A percentile compares a stretch with the other conserved stretches of the same genome.
phyloP scores from a whole-genome alignment of 2,797 vertebrate genomes.

The Cichlasoma orientale region DNA sequence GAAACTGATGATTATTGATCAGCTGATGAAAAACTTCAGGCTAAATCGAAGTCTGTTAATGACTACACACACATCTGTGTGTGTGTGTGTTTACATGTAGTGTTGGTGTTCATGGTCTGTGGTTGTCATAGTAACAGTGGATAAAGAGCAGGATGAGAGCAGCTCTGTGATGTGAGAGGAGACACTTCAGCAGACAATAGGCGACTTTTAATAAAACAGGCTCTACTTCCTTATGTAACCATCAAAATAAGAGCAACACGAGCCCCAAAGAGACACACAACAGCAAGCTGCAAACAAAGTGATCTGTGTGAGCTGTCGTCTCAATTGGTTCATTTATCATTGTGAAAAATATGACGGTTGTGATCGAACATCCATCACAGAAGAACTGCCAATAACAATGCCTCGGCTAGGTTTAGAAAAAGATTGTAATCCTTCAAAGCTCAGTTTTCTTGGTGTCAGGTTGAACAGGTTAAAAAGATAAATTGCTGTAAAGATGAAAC shows the following conservation, averaged over 20 bases:
- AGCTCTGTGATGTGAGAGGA: constrained; percentile 26
- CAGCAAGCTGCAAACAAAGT: neutral
- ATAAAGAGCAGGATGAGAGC: constrained; percentile 19
- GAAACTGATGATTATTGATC: neutral
- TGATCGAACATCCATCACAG: neutral
- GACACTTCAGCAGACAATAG: constrained; percentile 29
- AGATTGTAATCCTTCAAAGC: neutral
- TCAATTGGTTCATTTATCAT: neutral
- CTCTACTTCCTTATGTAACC: constrained; percentile 5
- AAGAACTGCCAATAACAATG: neutral
- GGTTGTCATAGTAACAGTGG: constrained; percentile 21
- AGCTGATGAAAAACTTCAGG: neutral
- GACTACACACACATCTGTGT: neutral
- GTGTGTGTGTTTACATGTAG: neutral
- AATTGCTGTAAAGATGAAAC: neutral
- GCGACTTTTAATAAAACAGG: constrained; percentile 21
- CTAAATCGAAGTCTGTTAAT: neutral
- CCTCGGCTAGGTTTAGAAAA: too few relatives aligned
- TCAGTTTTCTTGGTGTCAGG: neutral
- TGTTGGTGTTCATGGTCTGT: neutral
- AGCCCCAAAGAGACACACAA: neutral
- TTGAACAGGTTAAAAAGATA: neutral
- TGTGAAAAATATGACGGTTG: neutral
- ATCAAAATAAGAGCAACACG: neutral
- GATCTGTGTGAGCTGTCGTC: neutral